Evolutionary conservation across 2,888 invertebrate species (phyloP).

Genomic region (Blomia tropicalis): DNA sequence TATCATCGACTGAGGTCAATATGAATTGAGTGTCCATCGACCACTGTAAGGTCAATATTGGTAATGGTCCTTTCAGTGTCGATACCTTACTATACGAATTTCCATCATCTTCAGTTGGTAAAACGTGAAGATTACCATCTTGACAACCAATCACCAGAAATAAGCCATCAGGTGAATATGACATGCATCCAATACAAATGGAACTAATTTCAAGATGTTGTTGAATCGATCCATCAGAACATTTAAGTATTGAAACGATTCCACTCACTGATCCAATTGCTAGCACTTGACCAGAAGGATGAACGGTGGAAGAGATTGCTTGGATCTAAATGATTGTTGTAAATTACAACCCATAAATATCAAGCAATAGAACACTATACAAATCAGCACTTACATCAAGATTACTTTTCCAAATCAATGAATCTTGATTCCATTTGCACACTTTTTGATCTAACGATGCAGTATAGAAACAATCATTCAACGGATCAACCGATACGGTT

Average conservation of each 20-base stretch:
- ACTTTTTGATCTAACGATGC: constrained; percentile 21
- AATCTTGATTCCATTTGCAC: constrained; percentile 22
- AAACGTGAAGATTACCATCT: constrained; percentile 22
- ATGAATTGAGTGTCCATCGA: constrained; percentile 22
- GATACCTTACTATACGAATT: constrained; percentile 24
- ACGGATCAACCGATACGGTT: constrained; percentile 14
- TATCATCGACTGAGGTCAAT: constrained; percentile 25
- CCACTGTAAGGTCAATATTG: constrained; percentile 25
- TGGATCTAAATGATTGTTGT: constrained; percentile 7
- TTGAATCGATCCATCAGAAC: background rate
- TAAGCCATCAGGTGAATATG: constrained; percentile 21
- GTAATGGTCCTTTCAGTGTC: constrained; percentile 23
- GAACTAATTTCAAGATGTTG: constrained; percentile 18
- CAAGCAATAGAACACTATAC: background rate
- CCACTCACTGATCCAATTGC: constrained; percentile 83
- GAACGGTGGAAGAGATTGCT: constrained; percentile 22
- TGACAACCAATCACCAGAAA: constrained; percentile 23
- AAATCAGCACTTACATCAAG: background rate
- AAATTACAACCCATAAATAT: no score
- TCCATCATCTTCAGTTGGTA: constrained; percentile 23
- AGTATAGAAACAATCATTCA: constrained; percentile 15
- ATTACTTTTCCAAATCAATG: constrained; percentile 16
- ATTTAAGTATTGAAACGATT: constrained; percentile 44
- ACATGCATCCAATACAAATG: constrained; percentile 23
- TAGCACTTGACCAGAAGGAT: constrained; percentile 37